These are phyloP conservation scores for Gymnorhina tibicen DNA, from an alignment of 2,113 vertebrate species.

Conservation along the genomic window DNA sequence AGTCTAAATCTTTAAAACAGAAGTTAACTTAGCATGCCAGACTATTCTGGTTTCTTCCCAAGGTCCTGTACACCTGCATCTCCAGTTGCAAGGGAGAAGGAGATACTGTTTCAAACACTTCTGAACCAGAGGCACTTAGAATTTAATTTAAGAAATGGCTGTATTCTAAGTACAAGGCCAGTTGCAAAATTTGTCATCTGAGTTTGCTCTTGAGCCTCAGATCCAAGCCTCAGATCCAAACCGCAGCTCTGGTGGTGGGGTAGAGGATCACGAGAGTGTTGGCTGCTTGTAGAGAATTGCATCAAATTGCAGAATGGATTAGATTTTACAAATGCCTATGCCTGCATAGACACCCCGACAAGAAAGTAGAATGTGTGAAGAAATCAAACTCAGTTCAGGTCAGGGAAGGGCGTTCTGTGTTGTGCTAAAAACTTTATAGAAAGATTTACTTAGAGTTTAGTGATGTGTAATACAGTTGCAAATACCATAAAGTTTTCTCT, in stretches of 20 bases:
- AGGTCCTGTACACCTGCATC: neutral
- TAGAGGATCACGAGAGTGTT: neutral
- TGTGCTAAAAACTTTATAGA: neutral
- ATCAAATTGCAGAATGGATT: neutral
- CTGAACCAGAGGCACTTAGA: neutral
- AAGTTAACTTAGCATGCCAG: neutral
- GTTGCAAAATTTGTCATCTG: neutral
- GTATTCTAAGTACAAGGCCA: neutral
- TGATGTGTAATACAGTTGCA: neutral
- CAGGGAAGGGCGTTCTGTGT: neutral
- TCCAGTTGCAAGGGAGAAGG: neutral
- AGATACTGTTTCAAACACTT: neutral
- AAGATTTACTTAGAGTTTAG: neutral
- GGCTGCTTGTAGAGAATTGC: neutral
- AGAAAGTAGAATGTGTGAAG: neutral
- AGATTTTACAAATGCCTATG: neutral
- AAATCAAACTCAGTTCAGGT: neutral
- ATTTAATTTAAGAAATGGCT: neutral
- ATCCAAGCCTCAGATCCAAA: neutral
- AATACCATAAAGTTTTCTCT: neutral
- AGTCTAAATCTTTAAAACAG: neutral
- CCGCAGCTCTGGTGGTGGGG: neutral
- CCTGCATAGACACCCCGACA: rapidly evolving
- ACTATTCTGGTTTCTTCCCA: neutral
- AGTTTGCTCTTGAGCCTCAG: neutral